Evolutionary conservation across 2,888 invertebrate genomes (phyloP), one percentile per base, ranked within the genome.

Genomic region (Drosophila flavopinicola): DNA sequence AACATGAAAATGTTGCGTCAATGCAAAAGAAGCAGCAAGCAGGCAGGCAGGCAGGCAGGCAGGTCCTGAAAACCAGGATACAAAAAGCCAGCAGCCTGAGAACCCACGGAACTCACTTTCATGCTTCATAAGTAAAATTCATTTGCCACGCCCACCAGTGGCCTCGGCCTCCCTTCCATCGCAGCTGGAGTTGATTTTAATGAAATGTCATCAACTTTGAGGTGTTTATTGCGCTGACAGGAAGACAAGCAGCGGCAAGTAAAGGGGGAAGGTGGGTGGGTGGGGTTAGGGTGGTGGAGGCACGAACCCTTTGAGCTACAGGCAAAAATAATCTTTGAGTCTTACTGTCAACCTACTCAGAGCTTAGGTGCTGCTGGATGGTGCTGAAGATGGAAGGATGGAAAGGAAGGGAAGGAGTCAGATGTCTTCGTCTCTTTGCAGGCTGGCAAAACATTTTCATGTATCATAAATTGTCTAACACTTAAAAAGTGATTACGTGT

Each of bases 121-220:
- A 82, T 85, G 80, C 85, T 85, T 76, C 85, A 80, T 85, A 80
- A 85, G 85, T 85, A 78, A 80, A 80, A 80, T 85, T 80, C 80
- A 85, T 78, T 80, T 85, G 78, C 64, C 80, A 60, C 63, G 58
- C 65, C 76, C 25, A 39, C n/a, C n/a, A n/a, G n/a, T n/a, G n/a
- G 15, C 10, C 10, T 20, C 44, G 6, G 29, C 44, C 44, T 11
- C 11, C n/a, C n/a, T n/a, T n/a, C n/a, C n/a, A n/a, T n/a, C n/a
- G n/a, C n/a, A n/a, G n/a, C n/a, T n/a, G n/a, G 75, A 66, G 79
- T 78, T 80, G 87, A 79, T 87, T 88, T 87, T 88, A 89, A 87
- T 89, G 87, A 88, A 89, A 88, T 88, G 88, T 87, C 87, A 87
- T 88, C 86, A 80, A 88, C 78, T 88, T 85, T 87, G 75, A 88